Percentiles rank a stretch among this genome's conserved stretches.
Evolutionary conservation across 1,140 invertebrate genomes (phyloP).

Genomic region (Lordiphosa mommai): DNA sequence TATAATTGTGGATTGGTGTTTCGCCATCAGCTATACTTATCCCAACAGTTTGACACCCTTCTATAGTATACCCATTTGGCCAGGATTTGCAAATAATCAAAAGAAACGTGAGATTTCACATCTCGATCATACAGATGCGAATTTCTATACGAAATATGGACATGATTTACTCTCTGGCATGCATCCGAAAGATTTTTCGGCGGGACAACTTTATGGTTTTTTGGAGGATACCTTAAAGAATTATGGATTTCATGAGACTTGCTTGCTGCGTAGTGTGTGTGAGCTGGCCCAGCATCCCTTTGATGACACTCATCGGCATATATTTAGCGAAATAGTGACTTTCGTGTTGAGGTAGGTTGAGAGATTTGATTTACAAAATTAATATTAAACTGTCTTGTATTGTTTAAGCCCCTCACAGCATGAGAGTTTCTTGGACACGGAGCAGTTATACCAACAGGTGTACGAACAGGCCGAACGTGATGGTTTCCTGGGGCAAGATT

Average conservation of each 20-base stretch:
- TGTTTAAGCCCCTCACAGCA: constrained; percentile 62
- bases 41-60: constrained; percentile 50
- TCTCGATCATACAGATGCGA: constrained; percentile 16
- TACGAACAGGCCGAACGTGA: constrained; percentile 66
- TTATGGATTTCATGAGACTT: constrained; percentile 67
- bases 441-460: constrained; percentile 39
- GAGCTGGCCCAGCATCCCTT: constrained; percentile 70
- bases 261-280: constrained; percentile 64
- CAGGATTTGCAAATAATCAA: constrained; percentile 58
- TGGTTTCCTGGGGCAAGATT: constrained; percentile 56
- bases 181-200: constrained; percentile 67
- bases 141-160: constrained; percentile 51
- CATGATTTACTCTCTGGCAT: constrained; percentile 18
- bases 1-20: constrained; percentile 68
- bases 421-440: constrained; percentile 51
- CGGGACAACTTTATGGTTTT: constrained; percentile 61
- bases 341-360: constrained; percentile 62
- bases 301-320: constrained; percentile 49
- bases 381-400: background rate
- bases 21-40: constrained; percentile 59
- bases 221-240: constrained; percentile 44
- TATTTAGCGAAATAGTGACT: constrained; percentile 60
- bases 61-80: constrained; percentile 75
- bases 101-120: constrained; percentile 35
- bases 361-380: background rate